phyloP scores from a whole-genome alignment of 2,113 vertebrate genomes.

The Equus przewalskii region DNA sequence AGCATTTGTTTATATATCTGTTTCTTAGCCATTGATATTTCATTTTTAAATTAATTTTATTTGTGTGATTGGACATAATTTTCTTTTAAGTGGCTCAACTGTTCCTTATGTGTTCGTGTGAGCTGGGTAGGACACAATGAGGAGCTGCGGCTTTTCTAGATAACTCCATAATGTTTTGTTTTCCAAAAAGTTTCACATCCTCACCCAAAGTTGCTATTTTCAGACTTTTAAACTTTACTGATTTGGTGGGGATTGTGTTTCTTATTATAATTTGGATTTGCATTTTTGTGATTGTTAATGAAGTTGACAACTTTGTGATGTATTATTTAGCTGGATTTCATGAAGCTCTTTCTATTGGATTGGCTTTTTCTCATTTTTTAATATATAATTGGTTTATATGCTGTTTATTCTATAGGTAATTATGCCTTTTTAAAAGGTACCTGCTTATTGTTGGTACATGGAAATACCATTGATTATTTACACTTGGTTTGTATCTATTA shows the following conservation, averaged over 20 bases:
- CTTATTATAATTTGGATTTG: background rate
- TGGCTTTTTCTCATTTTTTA: background rate
- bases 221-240: background rate
- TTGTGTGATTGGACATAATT: background rate
- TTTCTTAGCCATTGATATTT: background rate
- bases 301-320: background rate
- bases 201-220: background rate
- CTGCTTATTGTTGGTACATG: background rate
- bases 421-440: background rate
- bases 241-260: background rate
- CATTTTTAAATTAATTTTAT: background rate
- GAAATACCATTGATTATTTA: background rate
- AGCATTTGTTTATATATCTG: background rate
- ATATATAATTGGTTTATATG: background rate
- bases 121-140: background rate
- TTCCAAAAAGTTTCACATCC: background rate
- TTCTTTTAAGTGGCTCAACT: background rate
- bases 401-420: background rate
- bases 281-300: background rate
- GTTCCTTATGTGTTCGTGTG: background rate
- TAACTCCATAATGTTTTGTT: background rate
- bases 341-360: background rate
- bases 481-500: background rate
- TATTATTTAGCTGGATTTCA: background rate
- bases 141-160: background rate